These are phyloP conservation scores for Peromyscus attwateri DNA, from an alignment of 2,797 vertebrate species.

Conservation along the genomic window DNA sequence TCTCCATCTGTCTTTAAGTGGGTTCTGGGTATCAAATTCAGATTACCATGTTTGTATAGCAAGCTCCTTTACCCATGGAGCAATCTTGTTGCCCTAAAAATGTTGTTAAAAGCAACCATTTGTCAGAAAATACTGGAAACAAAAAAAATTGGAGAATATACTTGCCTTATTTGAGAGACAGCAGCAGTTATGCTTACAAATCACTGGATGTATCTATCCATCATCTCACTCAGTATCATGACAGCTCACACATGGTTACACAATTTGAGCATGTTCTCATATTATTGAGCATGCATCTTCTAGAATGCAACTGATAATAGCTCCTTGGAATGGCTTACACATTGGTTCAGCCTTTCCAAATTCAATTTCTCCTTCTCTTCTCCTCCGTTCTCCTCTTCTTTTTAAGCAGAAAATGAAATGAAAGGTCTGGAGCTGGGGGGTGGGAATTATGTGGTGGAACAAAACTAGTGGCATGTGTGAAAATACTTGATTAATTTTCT, in stretches of 20 bases:
- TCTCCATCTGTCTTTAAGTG: neutral
- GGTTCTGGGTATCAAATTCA: neutral
- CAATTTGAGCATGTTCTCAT: conserved; percentile 47
- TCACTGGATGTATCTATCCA: neutral
- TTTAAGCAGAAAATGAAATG: conserved; percentile 9
- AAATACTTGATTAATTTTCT: conserved; percentile 49
- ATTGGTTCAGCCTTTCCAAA: conserved; percentile 17
- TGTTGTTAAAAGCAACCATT: neutral
- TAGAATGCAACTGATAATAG: neutral
- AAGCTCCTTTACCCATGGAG: neutral
- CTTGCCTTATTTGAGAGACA: conserved; percentile 29
- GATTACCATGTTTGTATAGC: neutral
- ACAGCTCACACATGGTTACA: neutral
- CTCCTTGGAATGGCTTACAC: neutral
- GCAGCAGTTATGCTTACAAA: conserved; percentile 10
- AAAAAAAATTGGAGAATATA: conserved; percentile 21
- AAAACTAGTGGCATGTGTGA: conserved; percentile 9
- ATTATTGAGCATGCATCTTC: neutral
- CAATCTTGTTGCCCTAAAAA: neutral
- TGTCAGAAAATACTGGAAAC: conserved; percentile 43
- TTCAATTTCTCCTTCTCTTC: neutral
- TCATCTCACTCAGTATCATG: neutral
- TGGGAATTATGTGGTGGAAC: neutral
- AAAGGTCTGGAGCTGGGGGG: neutral
- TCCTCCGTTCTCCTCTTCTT: neutral